Percentiles rank a stretch among this genome's conserved stretches.
phyloP scores from a whole-genome alignment of 2,888 invertebrate species.

The Gymnosoma rotundatum region DNA sequence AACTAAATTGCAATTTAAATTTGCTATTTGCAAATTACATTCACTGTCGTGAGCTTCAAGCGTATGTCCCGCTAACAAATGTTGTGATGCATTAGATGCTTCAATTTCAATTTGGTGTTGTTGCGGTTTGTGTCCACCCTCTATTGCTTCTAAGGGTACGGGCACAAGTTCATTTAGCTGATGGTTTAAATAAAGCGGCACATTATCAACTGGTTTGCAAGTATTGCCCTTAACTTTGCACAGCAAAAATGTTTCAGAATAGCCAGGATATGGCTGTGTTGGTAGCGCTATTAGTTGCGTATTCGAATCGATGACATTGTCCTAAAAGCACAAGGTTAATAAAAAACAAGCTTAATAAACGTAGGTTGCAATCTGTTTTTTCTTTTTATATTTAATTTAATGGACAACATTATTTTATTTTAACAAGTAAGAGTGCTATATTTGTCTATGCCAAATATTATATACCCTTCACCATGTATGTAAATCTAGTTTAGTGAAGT shows the following conservation, averaged over 20 bases:
- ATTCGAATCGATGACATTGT: conserved; percentile 65
- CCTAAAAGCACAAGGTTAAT: conserved; percentile 34
- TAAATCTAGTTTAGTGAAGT: too few relatives aligned
- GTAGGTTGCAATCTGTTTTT: too few relatives aligned
- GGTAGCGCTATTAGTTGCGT: conserved; percentile 85
- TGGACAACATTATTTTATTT: too few relatives aligned
- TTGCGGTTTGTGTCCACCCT: conserved; percentile 71
- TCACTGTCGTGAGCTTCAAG: conserved; percentile 45
- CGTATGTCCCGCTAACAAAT: conserved; percentile 20
- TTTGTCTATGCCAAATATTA: too few relatives aligned
- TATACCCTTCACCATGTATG: too few relatives aligned
- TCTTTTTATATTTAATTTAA: too few relatives aligned
- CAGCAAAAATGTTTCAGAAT: conserved; percentile 88
- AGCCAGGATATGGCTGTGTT: conserved; percentile 88
- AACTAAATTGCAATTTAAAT: conserved; percentile 36
- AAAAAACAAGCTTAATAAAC: conserved; percentile 4
- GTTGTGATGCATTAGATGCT: conserved; percentile 21
- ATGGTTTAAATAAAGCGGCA: conserved; percentile 78
- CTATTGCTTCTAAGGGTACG: conserved; percentile 75
- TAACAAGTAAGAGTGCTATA: too few relatives aligned
- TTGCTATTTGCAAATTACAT: conserved; percentile 41
- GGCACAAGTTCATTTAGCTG: conserved; percentile 78
- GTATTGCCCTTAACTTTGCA: conserved; percentile 85
- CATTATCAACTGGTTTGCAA: conserved; percentile 88
- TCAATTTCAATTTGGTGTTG: conserved; percentile 53